Conservation (phyloP, 2,797 vertebrate species). For the Alcedo quadribrachys region DNA sequence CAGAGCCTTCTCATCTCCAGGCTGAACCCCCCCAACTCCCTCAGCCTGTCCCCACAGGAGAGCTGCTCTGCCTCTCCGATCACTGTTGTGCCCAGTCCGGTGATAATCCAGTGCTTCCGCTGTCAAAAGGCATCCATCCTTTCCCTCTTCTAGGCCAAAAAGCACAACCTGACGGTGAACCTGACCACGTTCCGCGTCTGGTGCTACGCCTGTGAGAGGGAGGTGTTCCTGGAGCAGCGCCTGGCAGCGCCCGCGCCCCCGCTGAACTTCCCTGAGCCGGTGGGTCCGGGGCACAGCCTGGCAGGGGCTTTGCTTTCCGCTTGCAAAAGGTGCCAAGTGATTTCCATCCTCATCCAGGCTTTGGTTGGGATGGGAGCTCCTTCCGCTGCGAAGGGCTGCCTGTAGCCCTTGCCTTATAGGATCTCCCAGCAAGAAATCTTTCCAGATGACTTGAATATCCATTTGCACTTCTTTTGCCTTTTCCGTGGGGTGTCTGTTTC, state of each 20-base stretch:
- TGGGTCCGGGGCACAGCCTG: not conserved
- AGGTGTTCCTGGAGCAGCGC: slow-evolving; percentile 92
- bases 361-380: not conserved
- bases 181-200: slow-evolving; percentile 96
- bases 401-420: not conserved
- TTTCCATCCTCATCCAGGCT: not conserved
- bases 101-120: not conserved
- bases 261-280: slow-evolving; percentile 80
- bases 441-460: not conserved
- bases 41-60: too few relatives aligned
- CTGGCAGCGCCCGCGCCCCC: slow-evolving; percentile 30
- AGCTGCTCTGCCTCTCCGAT: too few relatives aligned
- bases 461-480: not conserved
- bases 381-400: not conserved
- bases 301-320: not conserved
- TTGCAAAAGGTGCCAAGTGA: not conserved
- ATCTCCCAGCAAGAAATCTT: not conserved
- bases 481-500: not conserved
- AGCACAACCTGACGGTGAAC: slow-evolving; percentile 97
- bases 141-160: slow-evolving; percentile 80
- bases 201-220: slow-evolving; percentile 96
- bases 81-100: too few relatives aligned
- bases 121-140: not conserved
- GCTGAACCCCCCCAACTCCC: too few relatives aligned
- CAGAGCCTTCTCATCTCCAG: too few relatives aligned